Percentiles rank a stretch among this genome's conserved stretches.
Conservation (phyloP, 2,888 invertebrate genomes). For the Sarcophaga variegata region DNA sequence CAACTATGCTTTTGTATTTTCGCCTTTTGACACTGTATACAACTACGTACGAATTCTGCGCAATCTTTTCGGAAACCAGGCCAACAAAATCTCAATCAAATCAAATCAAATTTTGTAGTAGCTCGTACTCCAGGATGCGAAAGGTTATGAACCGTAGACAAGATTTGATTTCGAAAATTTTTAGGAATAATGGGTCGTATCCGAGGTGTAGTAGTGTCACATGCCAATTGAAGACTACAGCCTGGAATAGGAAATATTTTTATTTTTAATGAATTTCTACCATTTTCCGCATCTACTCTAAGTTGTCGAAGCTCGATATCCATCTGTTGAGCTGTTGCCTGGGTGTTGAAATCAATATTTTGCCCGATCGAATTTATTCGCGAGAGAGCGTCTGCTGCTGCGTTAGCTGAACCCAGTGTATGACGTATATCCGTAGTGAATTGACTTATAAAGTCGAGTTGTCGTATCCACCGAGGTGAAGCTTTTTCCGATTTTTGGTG, state of each 20-base stretch:
- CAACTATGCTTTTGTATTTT: not conserved
- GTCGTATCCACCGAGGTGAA: not conserved
- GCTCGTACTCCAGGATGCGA: not conserved
- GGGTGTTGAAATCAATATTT: slow-evolving; percentile 14
- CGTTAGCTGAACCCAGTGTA: not conserved
- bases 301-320: slow-evolving; percentile 17
- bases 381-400: slow-evolving; percentile 8
- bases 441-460: not conserved
- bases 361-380: slow-evolving; percentile 13
- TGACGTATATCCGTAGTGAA: slow-evolving; percentile 37
- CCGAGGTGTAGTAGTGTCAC: slow-evolving; percentile 5
- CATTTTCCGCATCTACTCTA: not conserved
- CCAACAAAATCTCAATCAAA: not conserved
- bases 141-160: not conserved
- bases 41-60: not conserved
- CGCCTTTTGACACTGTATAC: not conserved
- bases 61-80: too few relatives aligned
- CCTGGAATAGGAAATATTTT: not conserved
- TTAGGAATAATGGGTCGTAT: slow-evolving; percentile 2
- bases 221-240: not conserved
- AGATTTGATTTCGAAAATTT: not conserved
- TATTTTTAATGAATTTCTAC: slow-evolving; percentile 3
- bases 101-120: not conserved
- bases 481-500: slow-evolving; percentile 7
- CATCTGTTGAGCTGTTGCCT: slow-evolving; percentile 17